phyloP scores from a whole-genome alignment of 2,888 invertebrate species.

The Sminthurinus aureus region DNA sequence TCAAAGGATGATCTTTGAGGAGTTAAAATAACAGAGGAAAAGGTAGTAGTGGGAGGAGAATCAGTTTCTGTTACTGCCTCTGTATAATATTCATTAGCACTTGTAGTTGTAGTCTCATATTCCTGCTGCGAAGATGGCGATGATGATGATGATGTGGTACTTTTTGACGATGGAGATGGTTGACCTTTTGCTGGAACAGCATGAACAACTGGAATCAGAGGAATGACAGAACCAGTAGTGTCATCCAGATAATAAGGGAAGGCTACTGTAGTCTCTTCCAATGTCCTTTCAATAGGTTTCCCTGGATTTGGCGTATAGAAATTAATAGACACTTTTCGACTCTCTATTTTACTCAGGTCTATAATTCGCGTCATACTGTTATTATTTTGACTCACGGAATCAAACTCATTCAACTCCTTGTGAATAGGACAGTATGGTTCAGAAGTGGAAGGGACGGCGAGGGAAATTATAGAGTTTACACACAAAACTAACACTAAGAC shows the following conservation, averaged over 20 bases:
- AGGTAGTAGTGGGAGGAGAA: neutral
- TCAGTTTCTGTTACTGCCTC: neutral
- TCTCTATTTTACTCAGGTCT: slow-evolving; percentile 23
- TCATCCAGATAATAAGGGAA: slow-evolving; percentile 34
- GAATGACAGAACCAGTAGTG: slow-evolving; percentile 9
- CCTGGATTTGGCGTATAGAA: slow-evolving; percentile 35
- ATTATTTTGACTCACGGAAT: neutral
- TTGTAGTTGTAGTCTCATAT: neutral
- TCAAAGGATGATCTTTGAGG: neutral
- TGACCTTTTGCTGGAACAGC: neutral
- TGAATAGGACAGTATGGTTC: slow-evolving; percentile 34
- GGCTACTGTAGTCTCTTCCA: slow-evolving; percentile 25
- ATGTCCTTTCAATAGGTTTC: neutral
- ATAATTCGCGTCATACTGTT: slow-evolving; percentile 15
- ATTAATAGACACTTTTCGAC: slow-evolving; percentile 25
- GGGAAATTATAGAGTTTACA: slow-evolving; percentile 11
- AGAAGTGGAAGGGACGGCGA: neutral
- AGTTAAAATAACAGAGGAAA: neutral
- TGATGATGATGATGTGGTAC: neutral
- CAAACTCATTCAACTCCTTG: slow-evolving; percentile 22
- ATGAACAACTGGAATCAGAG: slow-evolving; percentile 1
- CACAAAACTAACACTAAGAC: too few relatives aligned
- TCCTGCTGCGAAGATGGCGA: neutral
- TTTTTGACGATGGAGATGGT: neutral
- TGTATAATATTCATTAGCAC: too few relatives aligned